Evolutionary conservation across 1,140 invertebrate genomes (phyloP).

Genomic region (Anthonomus grandis): DNA sequence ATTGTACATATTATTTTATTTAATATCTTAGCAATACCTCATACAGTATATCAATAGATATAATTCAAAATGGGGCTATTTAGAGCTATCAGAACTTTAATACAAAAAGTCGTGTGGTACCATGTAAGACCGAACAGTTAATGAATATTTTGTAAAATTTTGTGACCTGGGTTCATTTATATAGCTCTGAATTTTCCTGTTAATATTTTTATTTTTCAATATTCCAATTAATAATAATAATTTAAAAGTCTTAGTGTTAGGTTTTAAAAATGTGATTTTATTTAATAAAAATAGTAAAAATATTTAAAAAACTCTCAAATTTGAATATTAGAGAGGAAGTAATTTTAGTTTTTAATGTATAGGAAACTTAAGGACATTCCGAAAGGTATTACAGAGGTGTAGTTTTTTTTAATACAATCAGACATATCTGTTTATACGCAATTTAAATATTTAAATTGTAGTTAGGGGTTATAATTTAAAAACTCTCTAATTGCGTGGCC

Average conservation of each 20-base stretch:
- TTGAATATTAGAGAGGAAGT: neutral
- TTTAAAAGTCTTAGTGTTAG: neutral
- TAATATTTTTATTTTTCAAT: neutral
- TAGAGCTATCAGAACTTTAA: too few relatives aligned
- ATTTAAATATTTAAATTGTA: too few relatives aligned
- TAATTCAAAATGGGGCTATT: too few relatives aligned
- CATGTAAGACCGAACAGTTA: neutral
- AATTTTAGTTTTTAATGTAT: neutral
- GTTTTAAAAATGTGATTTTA: slow-evolving; percentile 22
- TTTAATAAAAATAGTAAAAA: slow-evolving; percentile 12
- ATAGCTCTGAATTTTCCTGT: too few relatives aligned
- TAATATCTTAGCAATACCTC: slow-evolving; percentile 28
- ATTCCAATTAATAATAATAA: neutral
- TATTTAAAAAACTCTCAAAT: neutral
- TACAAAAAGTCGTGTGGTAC: too few relatives aligned
- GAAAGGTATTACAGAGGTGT: neutral
- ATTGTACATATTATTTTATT: slow-evolving; percentile 29
- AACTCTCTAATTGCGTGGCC: neutral
- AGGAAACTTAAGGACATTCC: neutral
- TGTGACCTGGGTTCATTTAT: neutral
- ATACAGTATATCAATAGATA: too few relatives aligned
- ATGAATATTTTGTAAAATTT: neutral
- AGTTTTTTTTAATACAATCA: neutral
- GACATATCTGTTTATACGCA: neutral
- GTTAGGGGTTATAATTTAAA: too few relatives aligned